Evolutionary conservation across 2,888 invertebrate species (phyloP), one percentile per base, ranked within the genome.

Genomic region (Caenorhabditis sp.): DNA sequence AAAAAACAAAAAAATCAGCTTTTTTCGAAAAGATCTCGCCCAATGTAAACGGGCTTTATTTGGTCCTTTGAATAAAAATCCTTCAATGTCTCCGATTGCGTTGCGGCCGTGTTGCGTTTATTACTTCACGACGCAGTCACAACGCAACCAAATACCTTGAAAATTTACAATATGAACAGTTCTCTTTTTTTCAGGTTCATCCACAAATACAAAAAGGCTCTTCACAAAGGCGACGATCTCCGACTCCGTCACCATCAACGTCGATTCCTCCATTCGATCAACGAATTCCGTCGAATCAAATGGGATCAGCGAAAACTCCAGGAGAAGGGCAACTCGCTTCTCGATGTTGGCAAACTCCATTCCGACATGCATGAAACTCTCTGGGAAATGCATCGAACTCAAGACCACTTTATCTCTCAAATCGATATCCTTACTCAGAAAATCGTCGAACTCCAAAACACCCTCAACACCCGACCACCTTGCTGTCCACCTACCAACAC

Each of bases 331-430:
- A 99, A 97, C 88, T 97, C 97, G 70, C 94, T 99, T 89, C 95
- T 97, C 74, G 99, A 99, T 89, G 97, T 99, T 94, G 97, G 99
- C 87, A 99, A 99, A 83, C 60, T 87, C 57, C 87, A 87, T 70
- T 81, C 81, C 49, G 87, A 87, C 63, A 85, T 87, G 84, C 85
- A 87, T 77, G 86, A 86, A 60, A 87, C 85, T 21, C 68, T 87
- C 21, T 85, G 84, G 84, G 85, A 85, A 58, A 86, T 87, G 85
- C 87, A 87, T 63, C 79, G 84, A 2, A 86, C 85, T 10, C 85
- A 85, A 67, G 87, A 87, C 59, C 86, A 86, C 57, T 84, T 86
- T 68, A 85, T 86, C 68, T 70, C 83, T 1, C 86, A 83, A 64
- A 81, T 86, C 63, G 84, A 85, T 58, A 73, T 85, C 58, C 74